phyloP scores from a whole-genome alignment of 2,113 vertebrate species.

The Murina feae region DNA sequence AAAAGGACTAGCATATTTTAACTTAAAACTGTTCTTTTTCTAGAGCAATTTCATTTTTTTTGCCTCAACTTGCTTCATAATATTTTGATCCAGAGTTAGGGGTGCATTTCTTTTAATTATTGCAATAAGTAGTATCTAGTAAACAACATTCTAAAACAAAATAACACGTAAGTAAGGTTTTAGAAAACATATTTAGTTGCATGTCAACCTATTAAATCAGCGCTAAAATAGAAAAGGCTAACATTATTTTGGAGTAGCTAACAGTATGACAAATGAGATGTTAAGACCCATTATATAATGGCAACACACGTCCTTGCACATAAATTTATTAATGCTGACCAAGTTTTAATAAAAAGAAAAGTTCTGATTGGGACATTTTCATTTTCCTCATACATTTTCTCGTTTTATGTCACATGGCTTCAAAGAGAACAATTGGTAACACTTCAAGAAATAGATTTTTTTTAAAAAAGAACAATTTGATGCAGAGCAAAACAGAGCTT shows the following conservation, averaged over 20 bases:
- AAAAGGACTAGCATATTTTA: background rate
- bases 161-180: background rate
- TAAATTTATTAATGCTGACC: background rate
- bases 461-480: background rate
- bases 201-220: background rate
- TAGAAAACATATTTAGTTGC: background rate
- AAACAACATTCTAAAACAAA: background rate
- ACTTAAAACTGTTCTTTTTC: background rate
- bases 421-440: background rate
- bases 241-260: background rate
- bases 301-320: background rate
- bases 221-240: background rate
- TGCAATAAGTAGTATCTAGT: background rate
- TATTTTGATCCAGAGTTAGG: background rate
- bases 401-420: slow-evolving; percentile 26
- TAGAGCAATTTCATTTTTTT: background rate
- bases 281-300: background rate
- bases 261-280: background rate
- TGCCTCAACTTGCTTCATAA: background rate
- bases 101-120: background rate
- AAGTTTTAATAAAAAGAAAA: background rate
- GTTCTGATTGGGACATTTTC: background rate
- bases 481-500: background rate
- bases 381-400: slow-evolving; percentile 16
- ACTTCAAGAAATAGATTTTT: background rate